Percentiles rank a stretch among this genome's conserved stretches.
phyloP scores from a whole-genome alignment of 2,888 invertebrate species.

The Hedychridium roseum region DNA sequence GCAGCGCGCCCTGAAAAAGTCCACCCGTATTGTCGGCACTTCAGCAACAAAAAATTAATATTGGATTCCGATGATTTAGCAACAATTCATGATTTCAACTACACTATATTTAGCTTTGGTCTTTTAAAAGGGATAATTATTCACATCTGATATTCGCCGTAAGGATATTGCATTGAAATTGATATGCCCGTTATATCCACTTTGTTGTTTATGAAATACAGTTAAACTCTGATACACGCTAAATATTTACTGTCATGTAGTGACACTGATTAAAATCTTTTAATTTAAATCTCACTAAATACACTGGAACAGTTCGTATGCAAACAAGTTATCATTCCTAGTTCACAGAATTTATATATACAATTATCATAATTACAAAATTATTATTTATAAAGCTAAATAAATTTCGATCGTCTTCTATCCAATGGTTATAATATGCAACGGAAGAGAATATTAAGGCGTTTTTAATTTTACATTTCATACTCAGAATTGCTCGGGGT shows the following conservation, averaged over 20 bases:
- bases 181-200: too few species aligned
- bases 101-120: constrained; percentile 32
- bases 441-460: too few species aligned
- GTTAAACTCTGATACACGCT: too few species aligned
- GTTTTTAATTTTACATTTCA: too few species aligned
- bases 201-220: too few species aligned
- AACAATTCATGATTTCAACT: constrained; percentile 20
- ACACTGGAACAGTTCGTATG: too few species aligned
- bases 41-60: constrained; percentile 7
- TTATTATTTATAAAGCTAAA: constrained; percentile 13
- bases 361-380: too few species aligned
- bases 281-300: constrained; percentile 7
- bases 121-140: constrained; percentile 15
- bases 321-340: too few species aligned
- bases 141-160: constrained; percentile 9
- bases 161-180: constrained; percentile 19
- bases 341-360: too few species aligned
- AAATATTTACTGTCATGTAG: too few species aligned
- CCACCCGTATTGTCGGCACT: constrained; percentile 3
- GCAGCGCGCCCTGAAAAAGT: constrained; percentile 39
- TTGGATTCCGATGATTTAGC: constrained; percentile 8
- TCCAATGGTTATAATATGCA: too few species aligned
- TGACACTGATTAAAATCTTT: constrained; percentile 20
- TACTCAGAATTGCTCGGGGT: constrained; percentile 31
- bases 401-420: not conserved